Evolutionary conservation across 2,888 invertebrate genomes (phyloP), one percentile per base, ranked within the genome.

Genomic region (Erebia aethiops): DNA sequence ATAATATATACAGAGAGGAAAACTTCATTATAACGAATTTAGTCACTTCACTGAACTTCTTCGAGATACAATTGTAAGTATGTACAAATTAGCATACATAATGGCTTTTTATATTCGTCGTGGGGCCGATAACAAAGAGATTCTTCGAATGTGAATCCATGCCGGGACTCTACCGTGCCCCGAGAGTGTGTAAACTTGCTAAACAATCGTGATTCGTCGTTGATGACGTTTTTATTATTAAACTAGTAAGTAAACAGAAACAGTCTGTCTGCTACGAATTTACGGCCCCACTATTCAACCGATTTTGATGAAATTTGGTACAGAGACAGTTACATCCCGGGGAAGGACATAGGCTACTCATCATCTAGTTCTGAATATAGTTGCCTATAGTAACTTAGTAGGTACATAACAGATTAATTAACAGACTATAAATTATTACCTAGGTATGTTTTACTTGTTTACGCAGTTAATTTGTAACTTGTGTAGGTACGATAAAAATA

Each of bases 1-100:
- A 49, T 8, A 76, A 43, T 41, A 78, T 41, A 56, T 78, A 70
- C 57, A 77, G 13, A 10, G 60, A 67, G 9, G 61, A 10, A 9
- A 77, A 64, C 68, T 78, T 77, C 78, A 79, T 78, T 73, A 69
- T 74, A 11, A 67, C 43, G 11, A 54, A n/a, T 67, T 35, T 57
- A 51, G 13, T 21, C 35, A 11, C 62, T 21, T 16, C 35, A 21
- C 65, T 35, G 13, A 60, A 66, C 58, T 49, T 63, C 52, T 43
- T 43, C 21, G 26, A 69, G 67, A 49, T 54, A 16, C n/a, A 52
- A 18, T 41, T 35, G 56, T 61, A 26, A 54, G 56, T 72, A 21
- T 51, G 57, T 43, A 41, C 0, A 21, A 46, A 67, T 26, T 14
- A 16, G 52, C 21, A 35, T 56, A 66, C 21, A 35, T 56, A 66